A percentile compares a stretch with the other conserved stretches of the same genome.
Evolutionary conservation across 37 sponge, comb jelly and placozoan species (phyloP).

Genomic region (Spongia lamella): DNA sequence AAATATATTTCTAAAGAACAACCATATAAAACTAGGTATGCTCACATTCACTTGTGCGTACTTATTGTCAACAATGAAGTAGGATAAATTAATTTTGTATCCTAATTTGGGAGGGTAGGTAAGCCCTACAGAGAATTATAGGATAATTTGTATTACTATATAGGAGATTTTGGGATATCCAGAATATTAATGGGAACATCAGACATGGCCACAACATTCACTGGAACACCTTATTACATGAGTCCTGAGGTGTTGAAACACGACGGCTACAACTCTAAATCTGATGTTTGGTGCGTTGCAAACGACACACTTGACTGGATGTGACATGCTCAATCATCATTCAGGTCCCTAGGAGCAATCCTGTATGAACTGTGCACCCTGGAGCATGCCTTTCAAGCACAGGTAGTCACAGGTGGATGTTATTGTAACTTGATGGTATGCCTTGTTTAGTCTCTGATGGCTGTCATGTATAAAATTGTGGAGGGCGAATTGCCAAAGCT

Average conservation of each 20-base stretch:
- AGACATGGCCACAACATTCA: slow-evolving; percentile 95
- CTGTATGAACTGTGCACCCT: slow-evolving; percentile 92
- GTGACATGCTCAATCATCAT: background rate
- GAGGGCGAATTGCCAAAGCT: slow-evolving; percentile 78
- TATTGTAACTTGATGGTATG: background rate
- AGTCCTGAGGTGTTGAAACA: slow-evolving; percentile 97
- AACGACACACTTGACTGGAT: background rate
- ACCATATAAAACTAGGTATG: slow-evolving; percentile 81
- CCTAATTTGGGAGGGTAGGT: too few relatives aligned
- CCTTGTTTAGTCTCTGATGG: slow-evolving; percentile 64
- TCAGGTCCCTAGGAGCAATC: slow-evolving; percentile 89
- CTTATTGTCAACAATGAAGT: background rate
- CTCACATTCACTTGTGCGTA: background rate
- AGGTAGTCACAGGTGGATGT: slow-evolving; percentile 34
- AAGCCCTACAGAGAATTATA: background rate
- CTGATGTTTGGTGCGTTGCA: slow-evolving; percentile 87
- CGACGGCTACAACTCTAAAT: slow-evolving; percentile 92
- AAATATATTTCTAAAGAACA: slow-evolving; percentile 90
- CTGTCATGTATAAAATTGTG: slow-evolving; percentile 86
- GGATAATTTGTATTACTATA: background rate
- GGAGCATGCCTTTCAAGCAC: slow-evolving; percentile 82
- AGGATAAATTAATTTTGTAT: background rate
- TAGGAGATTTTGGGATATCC: slow-evolving; percentile 98
- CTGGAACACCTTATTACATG: slow-evolving; percentile 99
- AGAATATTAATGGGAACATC: slow-evolving; percentile 86